A percentile compares a stretch with the other conserved stretches of the same genome.
Evolutionary conservation across 2,797 vertebrate species (phyloP).

Genomic region (Chaenodraco wilsoni): DNA sequence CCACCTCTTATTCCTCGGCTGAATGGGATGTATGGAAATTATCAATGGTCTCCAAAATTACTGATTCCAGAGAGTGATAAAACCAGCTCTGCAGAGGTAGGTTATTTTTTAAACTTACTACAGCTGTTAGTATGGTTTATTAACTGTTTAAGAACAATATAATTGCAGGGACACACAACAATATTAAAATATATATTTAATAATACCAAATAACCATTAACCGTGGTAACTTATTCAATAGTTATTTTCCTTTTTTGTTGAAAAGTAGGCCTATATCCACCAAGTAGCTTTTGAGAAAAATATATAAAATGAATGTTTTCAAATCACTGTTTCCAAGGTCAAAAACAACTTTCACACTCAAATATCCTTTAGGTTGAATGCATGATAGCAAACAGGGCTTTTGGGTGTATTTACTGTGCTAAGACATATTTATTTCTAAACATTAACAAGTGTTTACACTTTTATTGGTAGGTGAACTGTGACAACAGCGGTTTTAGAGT

Average conservation of each 20-base stretch:
- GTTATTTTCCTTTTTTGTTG: no score
- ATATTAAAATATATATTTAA: neutral
- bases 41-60: constrained; percentile 74
- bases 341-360: neutral
- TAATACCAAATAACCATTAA: neutral
- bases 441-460: constrained; percentile 9
- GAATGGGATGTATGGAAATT: constrained; percentile 72
- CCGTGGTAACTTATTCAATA: no score
- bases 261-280: no score
- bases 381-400: neutral
- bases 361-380: neutral
- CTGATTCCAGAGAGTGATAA: constrained; percentile 74
- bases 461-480: constrained; percentile 76
- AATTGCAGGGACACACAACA: neutral
- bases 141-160: neutral
- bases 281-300: no score
- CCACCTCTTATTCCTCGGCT: constrained; percentile 79
- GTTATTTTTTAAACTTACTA: constrained; percentile 10
- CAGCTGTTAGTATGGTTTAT: no score
- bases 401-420: neutral
- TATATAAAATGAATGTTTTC: no score
- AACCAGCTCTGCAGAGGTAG: constrained; percentile 76
- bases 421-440: neutral
- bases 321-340: no score
- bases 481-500: constrained; percentile 80